A percentile compares a stretch with the other conserved stretches of the same genome.
These are phyloP conservation scores for Netelia virgata DNA, from an alignment of 2,888 invertebrate species.

Conservation along the genomic window DNA sequence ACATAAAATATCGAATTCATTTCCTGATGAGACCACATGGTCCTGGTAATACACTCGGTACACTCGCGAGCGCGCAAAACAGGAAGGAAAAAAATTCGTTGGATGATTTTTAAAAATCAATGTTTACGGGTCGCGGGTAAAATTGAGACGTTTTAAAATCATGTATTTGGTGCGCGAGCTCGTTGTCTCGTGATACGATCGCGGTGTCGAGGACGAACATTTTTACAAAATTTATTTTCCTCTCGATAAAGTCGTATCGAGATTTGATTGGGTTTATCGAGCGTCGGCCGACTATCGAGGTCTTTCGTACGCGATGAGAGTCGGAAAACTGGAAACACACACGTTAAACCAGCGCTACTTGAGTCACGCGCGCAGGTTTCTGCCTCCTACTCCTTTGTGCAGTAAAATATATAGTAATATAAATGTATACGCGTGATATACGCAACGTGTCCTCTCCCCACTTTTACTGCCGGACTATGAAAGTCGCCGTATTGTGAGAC, in stretches of 20 bases:
- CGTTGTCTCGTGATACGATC: neutral
- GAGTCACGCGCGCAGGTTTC: constrained; percentile 70
- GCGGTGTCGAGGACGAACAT: neutral
- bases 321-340: constrained; percentile 81
- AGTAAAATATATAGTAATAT: constrained; percentile 7
- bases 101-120: constrained; percentile 15
- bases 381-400: constrained; percentile 55
- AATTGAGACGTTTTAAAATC: neutral
- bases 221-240: constrained; percentile 6
- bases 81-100: neutral
- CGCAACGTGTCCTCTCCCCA: constrained; percentile 74
- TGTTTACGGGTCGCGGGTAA: constrained; percentile 16
- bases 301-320: constrained; percentile 69
- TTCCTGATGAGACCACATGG: constrained; percentile 79
- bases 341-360: constrained; percentile 63
- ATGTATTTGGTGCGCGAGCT: neutral
- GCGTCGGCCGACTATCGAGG: constrained; percentile 20
- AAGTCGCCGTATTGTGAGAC: constrained; percentile 14
- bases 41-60: constrained; percentile 18
- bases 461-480: constrained; percentile 30
- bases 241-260: constrained; percentile 1
- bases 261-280: constrained; percentile 36
- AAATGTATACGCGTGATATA: constrained; percentile 23
- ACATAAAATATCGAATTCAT: constrained; percentile 80
- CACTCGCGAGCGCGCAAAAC: constrained; percentile 21